Evolutionary conservation across 2,888 invertebrate genomes (phyloP), one percentile per base, ranked within the genome.

Genomic region (Rhingia campestris): DNA sequence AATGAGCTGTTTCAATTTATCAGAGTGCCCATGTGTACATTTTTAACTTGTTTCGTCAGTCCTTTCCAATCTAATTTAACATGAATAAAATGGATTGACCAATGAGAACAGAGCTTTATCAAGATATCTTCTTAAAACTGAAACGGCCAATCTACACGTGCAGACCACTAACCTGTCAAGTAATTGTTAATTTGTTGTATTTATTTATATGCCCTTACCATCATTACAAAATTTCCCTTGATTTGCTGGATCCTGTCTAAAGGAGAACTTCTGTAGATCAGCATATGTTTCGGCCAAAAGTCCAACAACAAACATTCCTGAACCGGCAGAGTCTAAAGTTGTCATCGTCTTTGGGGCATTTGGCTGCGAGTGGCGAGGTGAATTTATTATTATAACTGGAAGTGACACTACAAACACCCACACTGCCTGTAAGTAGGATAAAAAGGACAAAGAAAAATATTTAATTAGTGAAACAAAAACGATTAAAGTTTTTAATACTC

Each of bases 211-310:
- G 6, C 33, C 87, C 91, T 92, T 91, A 95, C 95, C 97, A 88
- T 96, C 96, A 89, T 97, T 97, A 91, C 98, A 98, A 95, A 97
- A 98, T 91, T 96, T 96, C 37, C 97, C 97, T 90, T 96, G 95
- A 90, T 98, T 98, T 0, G 93, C 93, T 0, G 97, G 96, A 91
- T 98, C 97, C 89, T 96, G 96, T 86, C 97, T 94, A 90, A 98
- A 98, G 0, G 96, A 95, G 88, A 97, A 97, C 90, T 98, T 98
- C 89, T 98, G 98, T 61, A 97, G 92, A 92, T 98, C 98, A 0
- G 98, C 97, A 87, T 97, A 96, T 0, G 97, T 97, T 92, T 98
- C 98, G 14, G 96, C 95, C 56, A 97, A 89, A 56, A 98, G 92
- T 6, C 98, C 98, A 53, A 96, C 93, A n/a, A 96, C 93, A 89